These are phyloP conservation scores for Synergus japonicus DNA, from an alignment of 2,888 invertebrate species.

Conservation along the genomic window DNA sequence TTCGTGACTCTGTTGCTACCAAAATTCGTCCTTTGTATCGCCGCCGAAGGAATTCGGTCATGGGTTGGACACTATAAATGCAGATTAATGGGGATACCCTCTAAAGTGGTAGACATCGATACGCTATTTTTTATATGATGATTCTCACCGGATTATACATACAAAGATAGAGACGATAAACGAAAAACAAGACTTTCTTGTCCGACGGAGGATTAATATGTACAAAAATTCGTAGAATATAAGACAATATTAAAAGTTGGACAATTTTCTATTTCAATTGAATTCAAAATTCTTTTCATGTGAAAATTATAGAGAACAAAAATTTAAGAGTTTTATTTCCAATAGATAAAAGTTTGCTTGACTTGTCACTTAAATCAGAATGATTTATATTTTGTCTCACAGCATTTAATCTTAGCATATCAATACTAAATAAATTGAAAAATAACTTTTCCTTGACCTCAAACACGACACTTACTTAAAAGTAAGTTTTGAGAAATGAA, in stretches of 20 bases:
- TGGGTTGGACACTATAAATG: constrained; percentile 45
- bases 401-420: neutral
- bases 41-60: constrained; percentile 24
- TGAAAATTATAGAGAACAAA: too few species aligned
- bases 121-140: constrained; percentile 12
- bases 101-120: constrained; percentile 3
- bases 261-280: too few species aligned
- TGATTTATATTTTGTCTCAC: neutral
- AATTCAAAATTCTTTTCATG: too few species aligned
- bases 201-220: too few species aligned
- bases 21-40: constrained; percentile 32
- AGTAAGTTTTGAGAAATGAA: neutral
- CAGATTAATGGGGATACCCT: constrained; percentile 45
- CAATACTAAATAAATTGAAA: neutral
- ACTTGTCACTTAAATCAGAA: neutral
- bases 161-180: constrained; percentile 11
- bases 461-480: constrained; percentile 2
- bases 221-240: too few species aligned
- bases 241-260: neutral
- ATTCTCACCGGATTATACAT: neutral
- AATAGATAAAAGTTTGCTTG: neutral
- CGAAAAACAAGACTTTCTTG: neutral
- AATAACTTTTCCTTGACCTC: neutral
- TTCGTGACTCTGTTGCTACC: constrained; percentile 27
- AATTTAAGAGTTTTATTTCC: too few species aligned